phyloP scores from a whole-genome alignment of 2,888 invertebrate genomes.

The Mamestra brassicae region DNA sequence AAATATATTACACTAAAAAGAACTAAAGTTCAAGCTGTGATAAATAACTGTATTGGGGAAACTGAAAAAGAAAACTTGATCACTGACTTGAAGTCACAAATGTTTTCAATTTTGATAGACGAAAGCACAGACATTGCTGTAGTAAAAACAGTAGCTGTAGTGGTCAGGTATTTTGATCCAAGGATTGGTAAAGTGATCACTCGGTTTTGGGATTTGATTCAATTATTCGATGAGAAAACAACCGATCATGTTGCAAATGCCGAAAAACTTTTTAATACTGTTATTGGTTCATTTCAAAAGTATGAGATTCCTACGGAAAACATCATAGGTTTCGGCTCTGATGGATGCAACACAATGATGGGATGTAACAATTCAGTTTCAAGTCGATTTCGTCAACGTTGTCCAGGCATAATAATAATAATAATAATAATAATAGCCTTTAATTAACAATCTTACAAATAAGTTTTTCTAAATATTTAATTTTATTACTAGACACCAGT shows the following conservation, averaged over 20 bases:
- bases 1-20: constrained; percentile 34
- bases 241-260: constrained; percentile 8
- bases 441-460: no score
- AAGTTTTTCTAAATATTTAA: no score
- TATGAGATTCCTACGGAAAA: constrained; percentile 8
- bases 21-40: constrained; percentile 39
- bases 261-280: constrained; percentile 8
- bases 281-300: constrained; percentile 13
- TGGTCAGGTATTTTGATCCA: constrained; percentile 24
- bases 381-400: constrained; percentile 34
- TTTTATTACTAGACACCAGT: no score
- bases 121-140: constrained; percentile 42
- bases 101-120: constrained; percentile 45
- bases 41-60: constrained; percentile 31
- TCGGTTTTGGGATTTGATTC: constrained; percentile 11
- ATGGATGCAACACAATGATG: constrained; percentile 53
- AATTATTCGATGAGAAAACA: constrained; percentile 8
- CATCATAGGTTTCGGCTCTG: constrained; percentile 38
- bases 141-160: constrained; percentile 37
- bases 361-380: constrained; percentile 48
- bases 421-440: no score
- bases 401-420: constrained; percentile 49
- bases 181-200: constrained; percentile 27
- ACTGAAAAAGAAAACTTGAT: constrained; percentile 29
- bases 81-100: constrained; percentile 28